Percentiles rank a stretch among this genome's conserved stretches.
These are phyloP conservation scores for Empidonax traillii DNA, from an alignment of 2,113 vertebrate genomes.

Conservation along the genomic window DNA sequence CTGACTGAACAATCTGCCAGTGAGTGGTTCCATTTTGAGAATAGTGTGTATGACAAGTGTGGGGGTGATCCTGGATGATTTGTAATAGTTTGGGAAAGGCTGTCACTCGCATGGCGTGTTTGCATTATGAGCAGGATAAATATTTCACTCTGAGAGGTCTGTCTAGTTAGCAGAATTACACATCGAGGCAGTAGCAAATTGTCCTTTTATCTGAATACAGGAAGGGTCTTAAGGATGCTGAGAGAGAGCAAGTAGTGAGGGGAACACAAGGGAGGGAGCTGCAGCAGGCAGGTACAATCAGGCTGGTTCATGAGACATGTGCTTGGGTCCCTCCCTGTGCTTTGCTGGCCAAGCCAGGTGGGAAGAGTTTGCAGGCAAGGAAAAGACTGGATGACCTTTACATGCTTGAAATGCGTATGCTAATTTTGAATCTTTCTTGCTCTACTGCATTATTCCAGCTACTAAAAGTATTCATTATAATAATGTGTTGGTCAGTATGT, in stretches of 20 bases:
- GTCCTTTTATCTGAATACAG: neutral
- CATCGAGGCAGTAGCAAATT: neutral
- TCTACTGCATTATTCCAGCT: neutral
- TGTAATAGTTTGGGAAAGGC: neutral
- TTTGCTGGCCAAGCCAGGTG: neutral
- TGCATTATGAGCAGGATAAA: constrained; percentile 6
- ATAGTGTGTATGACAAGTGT: neutral
- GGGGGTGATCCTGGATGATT: neutral
- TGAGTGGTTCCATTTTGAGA: neutral
- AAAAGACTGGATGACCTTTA: neutral
- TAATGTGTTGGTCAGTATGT: accelerated
- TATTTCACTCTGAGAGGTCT: neutral
- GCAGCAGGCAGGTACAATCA: neutral
- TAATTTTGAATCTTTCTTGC: neutral
- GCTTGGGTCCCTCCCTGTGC: neutral
- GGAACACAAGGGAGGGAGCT: neutral
- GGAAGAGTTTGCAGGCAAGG: neutral
- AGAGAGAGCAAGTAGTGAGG: neutral
- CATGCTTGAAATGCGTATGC: neutral
- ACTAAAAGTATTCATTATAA: neutral
- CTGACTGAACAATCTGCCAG: neutral
- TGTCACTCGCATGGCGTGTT: neutral
- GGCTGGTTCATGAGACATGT: neutral
- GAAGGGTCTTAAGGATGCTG: neutral
- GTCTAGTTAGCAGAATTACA: neutral